phyloP scores from a whole-genome alignment of 2,797 vertebrate genomes.

The Platalea minor region DNA sequence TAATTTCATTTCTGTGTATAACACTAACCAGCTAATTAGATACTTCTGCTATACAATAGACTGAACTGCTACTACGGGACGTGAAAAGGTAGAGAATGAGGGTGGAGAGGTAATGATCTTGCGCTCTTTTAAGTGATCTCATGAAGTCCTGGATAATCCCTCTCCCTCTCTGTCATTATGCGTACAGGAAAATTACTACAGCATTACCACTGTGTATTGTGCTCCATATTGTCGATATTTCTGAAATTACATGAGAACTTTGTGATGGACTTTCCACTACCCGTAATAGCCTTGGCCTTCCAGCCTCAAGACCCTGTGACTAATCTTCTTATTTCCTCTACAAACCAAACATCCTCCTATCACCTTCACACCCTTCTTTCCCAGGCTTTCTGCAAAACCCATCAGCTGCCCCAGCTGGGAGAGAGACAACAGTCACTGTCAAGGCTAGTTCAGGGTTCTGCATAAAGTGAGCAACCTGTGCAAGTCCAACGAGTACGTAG shows the following conservation, averaged over 20 bases:
- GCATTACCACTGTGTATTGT: background rate
- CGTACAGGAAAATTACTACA: background rate
- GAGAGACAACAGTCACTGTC: background rate
- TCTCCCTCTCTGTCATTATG: background rate
- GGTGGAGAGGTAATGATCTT: background rate
- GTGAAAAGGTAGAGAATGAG: background rate
- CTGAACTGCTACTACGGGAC: background rate
- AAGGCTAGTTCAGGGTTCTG: background rate
- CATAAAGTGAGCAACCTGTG: background rate
- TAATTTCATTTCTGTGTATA: background rate
- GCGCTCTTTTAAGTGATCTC: background rate
- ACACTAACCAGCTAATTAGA: background rate
- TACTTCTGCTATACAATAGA: background rate
- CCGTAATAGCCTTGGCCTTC: background rate
- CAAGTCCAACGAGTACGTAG: background rate
- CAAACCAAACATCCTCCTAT: background rate
- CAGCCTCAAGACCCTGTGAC: background rate
- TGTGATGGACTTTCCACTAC: background rate
- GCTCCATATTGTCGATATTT: background rate
- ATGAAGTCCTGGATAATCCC: background rate
- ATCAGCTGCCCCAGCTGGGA: background rate
- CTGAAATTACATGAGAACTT: background rate
- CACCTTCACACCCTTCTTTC: background rate
- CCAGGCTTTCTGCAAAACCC: background rate
- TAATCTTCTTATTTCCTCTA: background rate